These are phyloP conservation scores for Ypsolopha sequella DNA, from an alignment of 2,888 invertebrate species.

Conservation along the genomic window DNA sequence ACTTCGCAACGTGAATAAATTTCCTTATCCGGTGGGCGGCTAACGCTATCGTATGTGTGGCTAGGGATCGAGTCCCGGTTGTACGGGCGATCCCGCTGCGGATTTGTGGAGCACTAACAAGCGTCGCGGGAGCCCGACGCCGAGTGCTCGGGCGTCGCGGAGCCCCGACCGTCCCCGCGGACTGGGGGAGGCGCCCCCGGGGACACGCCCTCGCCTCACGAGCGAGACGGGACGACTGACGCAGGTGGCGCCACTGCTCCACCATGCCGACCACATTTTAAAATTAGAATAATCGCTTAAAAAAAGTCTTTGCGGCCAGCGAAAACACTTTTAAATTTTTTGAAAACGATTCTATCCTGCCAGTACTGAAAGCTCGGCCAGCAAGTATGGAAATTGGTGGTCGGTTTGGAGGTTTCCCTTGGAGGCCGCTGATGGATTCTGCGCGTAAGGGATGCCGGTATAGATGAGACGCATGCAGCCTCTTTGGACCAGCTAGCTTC, in stretches of 20 bases:
- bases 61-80: conserved; percentile 63
- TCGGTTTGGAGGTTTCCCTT: conserved; percentile 34
- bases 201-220: conserved; percentile 71
- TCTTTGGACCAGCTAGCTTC: conserved; percentile 46
- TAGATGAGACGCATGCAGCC: conserved; percentile 50
- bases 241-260: conserved; percentile 55
- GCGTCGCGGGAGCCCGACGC: conserved; percentile 66
- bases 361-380: no score
- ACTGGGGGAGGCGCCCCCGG: conserved; percentile 63
- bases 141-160: conserved; percentile 65
- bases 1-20: no score
- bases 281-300: conserved; percentile 13
- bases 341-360: neutral
- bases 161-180: conserved; percentile 67
- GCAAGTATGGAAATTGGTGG: conserved; percentile 3
- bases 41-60: conserved; percentile 55
- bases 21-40: no score
- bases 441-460: conserved; percentile 50
- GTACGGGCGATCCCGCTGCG: conserved; percentile 70
- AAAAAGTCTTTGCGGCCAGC: conserved; percentile 6
- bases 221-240: conserved; percentile 53
- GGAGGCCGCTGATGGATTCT: conserved; percentile 38
- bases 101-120: conserved; percentile 69
- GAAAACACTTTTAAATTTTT: conserved; percentile 17
- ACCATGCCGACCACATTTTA: conserved; percentile 12